Evolutionary conservation across 2,888 invertebrate species (phyloP), one percentile per base, ranked within the genome.

Genomic region (Cryptocephalus moraei): DNA sequence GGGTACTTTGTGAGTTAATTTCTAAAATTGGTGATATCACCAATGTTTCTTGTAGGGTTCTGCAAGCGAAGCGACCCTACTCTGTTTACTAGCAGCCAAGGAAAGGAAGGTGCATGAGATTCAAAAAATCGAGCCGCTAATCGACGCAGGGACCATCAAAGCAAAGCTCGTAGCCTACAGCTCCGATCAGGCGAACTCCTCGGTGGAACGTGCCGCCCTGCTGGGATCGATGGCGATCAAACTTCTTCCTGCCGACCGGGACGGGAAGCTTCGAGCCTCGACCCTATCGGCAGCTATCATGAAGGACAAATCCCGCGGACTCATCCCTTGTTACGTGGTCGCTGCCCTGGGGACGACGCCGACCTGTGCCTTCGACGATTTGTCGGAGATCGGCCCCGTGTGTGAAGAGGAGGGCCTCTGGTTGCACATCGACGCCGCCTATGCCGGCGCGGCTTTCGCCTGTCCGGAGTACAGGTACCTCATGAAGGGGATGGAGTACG

Each of bases 391-490:
- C 38, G 93, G 91, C 0, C 82, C 83, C 8, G 77, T 96, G 33
- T 94, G 95, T 62, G 74, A 81, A 39, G 71, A 79, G 59, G 75
- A 82, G 56, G 73, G 80, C 32, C 70, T 95, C 1, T 97, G 96
- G 96, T 73, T 95, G 11, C 97, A 97, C 65, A 82, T 96, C 1
- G 97, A 97, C 64, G 96, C 95, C 1, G 96, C 96, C 0, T 99
- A 97, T 66, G 96, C 96, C 1, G 90, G 96, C 1, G 81, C 87
- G 6, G 91, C 92, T 1, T 86, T 96, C 61, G 80, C 90, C 43
- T 91, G 96, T 61, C 93, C 94, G 0, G 97, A 97, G 71, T 91
- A 85, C 67, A 43, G 43, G 13, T 42, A 53, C 32, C 39, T 52
- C 9, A 59, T 59, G 55, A 75, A 76, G 45, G 90, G 90, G 0